Evolutionary conservation across 2,797 vertebrate genomes (phyloP), one percentile per base, ranked within the genome.

Genomic region (Acanthopagrus latus): DNA sequence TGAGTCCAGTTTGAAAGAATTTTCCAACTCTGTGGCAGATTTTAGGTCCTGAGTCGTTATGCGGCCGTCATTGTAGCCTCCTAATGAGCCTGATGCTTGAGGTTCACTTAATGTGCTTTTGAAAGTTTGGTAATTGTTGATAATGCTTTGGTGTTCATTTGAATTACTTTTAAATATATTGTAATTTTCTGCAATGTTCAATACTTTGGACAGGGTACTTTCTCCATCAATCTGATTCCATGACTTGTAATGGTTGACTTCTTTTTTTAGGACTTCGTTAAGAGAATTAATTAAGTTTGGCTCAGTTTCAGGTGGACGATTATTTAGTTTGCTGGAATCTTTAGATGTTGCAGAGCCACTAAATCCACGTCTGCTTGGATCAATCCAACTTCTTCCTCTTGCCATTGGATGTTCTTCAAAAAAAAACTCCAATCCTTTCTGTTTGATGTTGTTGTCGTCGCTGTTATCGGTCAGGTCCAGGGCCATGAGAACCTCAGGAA

Each of bases 1-100:
- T 0, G 86, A 86, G 23, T 76, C 74, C 16, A 78, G 74, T 56
- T 78, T 88, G 44, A 90, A 73, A 18, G 87, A 83, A 27, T 71
- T 76, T 25, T 90, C 88, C 16, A 81, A 23, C 11, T 85, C 57
- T 44, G 70, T 10, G 48, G 69, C 74, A 29, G 74, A 77, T 18
- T 66, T 71, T 11, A 89, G 1, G 71, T 91, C 85, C 13, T 33
- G 38, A 0, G 6, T 4, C 25, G 59, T 74, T 41, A 76, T 29
- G 0, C n/a, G 3, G 21, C 74, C 79, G 2, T 90, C 89, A 38
- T 56, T 7, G 17, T 74, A 57, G 11, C 84, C 89, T 74, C 84
- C 81, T 44, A 85, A 71, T 43, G 2, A 0, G 3, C 57, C 60
- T 23, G 82, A 83, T 52, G 69, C 2, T n/a, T 12, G 0, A 10